Percentiles rank a stretch among this genome's conserved stretches.
Conservation (phyloP, 2,113 vertebrate genomes). For the Entosphenus tridentatus region DNA sequence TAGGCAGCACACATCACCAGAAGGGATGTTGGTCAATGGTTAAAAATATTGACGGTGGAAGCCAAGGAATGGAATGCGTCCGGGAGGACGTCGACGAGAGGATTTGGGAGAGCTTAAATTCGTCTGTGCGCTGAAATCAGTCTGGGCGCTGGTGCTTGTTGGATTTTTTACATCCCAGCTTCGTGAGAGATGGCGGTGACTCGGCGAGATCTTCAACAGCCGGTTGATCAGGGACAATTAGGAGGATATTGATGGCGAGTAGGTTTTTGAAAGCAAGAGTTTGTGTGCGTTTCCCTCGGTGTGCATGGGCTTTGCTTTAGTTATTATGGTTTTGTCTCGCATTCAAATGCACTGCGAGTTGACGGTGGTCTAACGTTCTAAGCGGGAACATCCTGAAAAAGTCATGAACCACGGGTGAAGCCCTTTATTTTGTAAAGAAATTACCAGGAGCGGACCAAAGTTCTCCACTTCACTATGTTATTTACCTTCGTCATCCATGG, state of each 20-base stretch:
- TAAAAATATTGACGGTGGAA: not conserved
- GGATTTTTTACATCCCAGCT: not conserved
- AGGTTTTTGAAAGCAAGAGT: not conserved
- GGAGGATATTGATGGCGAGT: not conserved
- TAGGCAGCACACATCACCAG: not conserved
- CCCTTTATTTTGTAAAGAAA: too few species aligned
- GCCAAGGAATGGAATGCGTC: not conserved
- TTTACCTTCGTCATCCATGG: too few species aligned
- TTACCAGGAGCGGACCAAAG: too few species aligned
- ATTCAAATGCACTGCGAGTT: too few species aligned
- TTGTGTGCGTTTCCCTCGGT: not conserved
- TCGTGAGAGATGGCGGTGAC: not conserved
- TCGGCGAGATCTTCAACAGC: not conserved
- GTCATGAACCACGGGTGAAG: too few species aligned
- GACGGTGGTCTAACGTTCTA: too few species aligned
- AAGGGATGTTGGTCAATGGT: not conserved
- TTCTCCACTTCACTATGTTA: too few species aligned
- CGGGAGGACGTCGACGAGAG: not conserved
- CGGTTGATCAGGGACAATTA: not conserved
- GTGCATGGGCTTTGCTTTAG: not conserved
- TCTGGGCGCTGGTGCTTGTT: not conserved
- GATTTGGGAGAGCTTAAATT: not conserved
- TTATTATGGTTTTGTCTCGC: not conserved
- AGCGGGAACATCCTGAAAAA: too few species aligned
- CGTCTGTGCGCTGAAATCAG: not conserved